These are phyloP conservation scores for Homalodisca vitripennis DNA, from an alignment of 1,140 invertebrate genomes.

Conservation along the genomic window DNA sequence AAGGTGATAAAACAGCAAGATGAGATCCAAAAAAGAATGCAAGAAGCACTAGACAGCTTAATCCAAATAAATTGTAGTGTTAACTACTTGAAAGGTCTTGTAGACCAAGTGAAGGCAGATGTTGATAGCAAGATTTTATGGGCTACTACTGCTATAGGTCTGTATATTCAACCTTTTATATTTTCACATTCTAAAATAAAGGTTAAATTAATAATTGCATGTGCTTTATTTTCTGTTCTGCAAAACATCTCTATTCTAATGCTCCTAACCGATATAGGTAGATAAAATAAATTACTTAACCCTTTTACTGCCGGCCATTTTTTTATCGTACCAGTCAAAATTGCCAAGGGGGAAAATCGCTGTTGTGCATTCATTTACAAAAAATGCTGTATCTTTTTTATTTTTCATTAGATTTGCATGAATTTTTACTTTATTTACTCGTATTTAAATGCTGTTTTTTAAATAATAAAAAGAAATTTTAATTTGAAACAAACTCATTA, in stretches of 20 bases:
- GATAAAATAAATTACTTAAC: too few relatives aligned
- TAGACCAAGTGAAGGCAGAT: background rate
- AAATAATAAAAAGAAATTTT: too few relatives aligned
- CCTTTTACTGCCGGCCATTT: too few relatives aligned
- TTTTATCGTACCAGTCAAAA: too few relatives aligned
- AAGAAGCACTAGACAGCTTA: background rate
- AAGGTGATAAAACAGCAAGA: constrained; percentile 3
- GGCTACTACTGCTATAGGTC: background rate
- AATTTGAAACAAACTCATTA: too few relatives aligned
- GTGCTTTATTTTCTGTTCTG: background rate
- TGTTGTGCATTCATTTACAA: too few relatives aligned
- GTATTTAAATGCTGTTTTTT: too few relatives aligned
- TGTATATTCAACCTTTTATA: background rate
- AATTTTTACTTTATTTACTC: too few relatives aligned
- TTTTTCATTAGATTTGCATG: too few relatives aligned
- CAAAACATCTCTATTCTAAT: background rate
- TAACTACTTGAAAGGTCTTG: background rate
- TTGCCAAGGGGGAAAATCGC: too few relatives aligned
- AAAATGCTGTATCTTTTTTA: too few relatives aligned
- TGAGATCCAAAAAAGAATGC: background rate
- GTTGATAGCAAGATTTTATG: background rate
- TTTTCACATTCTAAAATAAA: background rate
- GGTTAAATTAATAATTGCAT: background rate
- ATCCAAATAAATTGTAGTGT: background rate
- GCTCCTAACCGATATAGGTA: background rate